Percentiles rank a stretch among this genome's conserved stretches.
These are phyloP conservation scores for Lasioglossum marginatum DNA, from an alignment of 2,888 invertebrate species.

Conservation along the genomic window DNA sequence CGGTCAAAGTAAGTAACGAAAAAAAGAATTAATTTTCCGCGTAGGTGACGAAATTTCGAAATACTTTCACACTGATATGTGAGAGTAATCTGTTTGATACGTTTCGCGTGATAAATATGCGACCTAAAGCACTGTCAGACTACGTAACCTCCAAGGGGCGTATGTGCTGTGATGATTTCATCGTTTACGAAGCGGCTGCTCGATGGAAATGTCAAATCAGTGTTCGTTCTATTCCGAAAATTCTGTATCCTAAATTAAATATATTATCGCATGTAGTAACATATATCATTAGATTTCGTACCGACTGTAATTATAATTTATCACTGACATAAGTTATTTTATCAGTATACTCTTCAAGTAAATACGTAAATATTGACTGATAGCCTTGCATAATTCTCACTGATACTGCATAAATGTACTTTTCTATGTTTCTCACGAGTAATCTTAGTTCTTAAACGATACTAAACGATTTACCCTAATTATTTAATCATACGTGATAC, in stretches of 20 bases:
- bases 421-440: no score
- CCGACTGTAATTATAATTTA: conserved; percentile 8
- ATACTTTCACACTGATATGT: not conserved
- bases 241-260: not conserved
- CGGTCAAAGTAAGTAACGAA: conserved; percentile 92
- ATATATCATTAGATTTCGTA: not conserved
- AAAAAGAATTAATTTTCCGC: conserved; percentile 65
- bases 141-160: conserved; percentile 60
- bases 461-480: not conserved
- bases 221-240: not conserved
- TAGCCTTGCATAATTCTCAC: not conserved
- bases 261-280: not conserved
- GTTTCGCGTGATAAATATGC: conserved; percentile 13
- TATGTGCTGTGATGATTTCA: conserved; percentile 76
- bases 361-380: conserved; percentile 22
- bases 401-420: not conserved
- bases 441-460: not conserved
- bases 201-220: conserved; percentile 74
- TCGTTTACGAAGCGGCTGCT: conserved; percentile 70
- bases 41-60: conserved; percentile 11
- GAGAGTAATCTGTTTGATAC: not conserved
- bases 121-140: conserved; percentile 22
- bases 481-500: not conserved
- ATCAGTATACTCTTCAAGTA: conserved; percentile 21
- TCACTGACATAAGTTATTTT: conserved; percentile 15